Evolutionary conservation across 1,140 invertebrate genomes (phyloP).

Genomic region (Aradophagus sp.): DNA sequence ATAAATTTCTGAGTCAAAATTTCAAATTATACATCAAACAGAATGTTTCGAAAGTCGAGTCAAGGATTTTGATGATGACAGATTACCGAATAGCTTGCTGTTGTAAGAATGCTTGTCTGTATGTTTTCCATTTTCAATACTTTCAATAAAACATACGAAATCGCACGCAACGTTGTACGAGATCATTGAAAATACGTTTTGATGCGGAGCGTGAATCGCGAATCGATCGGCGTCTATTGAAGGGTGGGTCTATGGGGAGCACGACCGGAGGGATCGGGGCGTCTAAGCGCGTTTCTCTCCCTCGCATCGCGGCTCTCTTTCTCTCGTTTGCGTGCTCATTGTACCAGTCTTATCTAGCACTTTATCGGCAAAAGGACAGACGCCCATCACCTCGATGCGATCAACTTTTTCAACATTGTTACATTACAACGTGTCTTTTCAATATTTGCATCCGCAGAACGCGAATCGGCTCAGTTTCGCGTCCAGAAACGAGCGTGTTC

Average conservation of each 20-base stretch:
- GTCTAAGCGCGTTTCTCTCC: constrained; percentile 31
- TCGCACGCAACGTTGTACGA: constrained; percentile 4
- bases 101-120: not conserved
- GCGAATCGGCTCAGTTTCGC: constrained; percentile 7
- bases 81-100: too few relatives aligned
- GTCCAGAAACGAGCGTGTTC: not conserved
- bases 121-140: constrained; percentile 3
- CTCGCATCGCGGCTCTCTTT: constrained; percentile 30
- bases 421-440: constrained; percentile 5
- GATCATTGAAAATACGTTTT: constrained; percentile 44
- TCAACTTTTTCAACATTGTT: constrained; percentile 31
- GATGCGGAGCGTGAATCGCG: constrained; percentile 59
- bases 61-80: too few relatives aligned
- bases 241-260: constrained; percentile 19
- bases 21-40: too few relatives aligned
- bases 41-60: too few relatives aligned
- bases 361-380: constrained; percentile 31
- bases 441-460: constrained; percentile 3
- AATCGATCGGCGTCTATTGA: constrained; percentile 65
- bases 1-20: too few relatives aligned
- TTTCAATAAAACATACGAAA: constrained; percentile 2
- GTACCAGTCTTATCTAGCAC: constrained; percentile 52
- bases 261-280: constrained; percentile 7
- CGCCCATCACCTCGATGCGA: constrained; percentile 13
- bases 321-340: constrained; percentile 41